Percentiles rank a stretch among this genome's conserved stretches.
Evolutionary conservation across 2,888 invertebrate genomes (phyloP).

Genomic region (Drosophila glabriapex): DNA sequence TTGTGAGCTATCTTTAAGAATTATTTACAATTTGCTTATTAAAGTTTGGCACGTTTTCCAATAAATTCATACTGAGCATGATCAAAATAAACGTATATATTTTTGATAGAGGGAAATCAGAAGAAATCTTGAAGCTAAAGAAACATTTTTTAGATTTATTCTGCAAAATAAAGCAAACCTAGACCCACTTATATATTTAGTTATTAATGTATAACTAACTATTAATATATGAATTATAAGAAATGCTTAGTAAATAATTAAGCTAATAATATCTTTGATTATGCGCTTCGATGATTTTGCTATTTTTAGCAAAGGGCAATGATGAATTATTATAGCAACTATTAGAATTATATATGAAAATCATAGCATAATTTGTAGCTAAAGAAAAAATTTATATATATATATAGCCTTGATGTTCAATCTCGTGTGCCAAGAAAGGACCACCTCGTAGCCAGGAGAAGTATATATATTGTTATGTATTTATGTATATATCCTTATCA

Average conservation of each 20-base stretch:
- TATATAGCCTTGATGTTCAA: not conserved
- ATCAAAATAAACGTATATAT: not conserved
- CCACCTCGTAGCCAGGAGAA: slow-evolving; percentile 60
- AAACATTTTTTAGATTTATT: not conserved
- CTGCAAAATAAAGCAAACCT: not conserved
- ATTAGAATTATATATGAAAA: not conserved
- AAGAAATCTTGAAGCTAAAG: not conserved
- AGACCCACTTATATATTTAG: not conserved
- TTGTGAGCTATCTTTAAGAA: not conserved
- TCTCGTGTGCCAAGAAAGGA: slow-evolving; percentile 31
- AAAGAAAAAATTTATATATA: no score
- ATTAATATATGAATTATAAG: not conserved
- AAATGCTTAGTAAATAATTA: not conserved
- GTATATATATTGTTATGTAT: not conserved
- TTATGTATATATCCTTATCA: slow-evolving; percentile 54
- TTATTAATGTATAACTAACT: not conserved
- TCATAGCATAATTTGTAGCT: not conserved
- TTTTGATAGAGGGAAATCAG: not conserved
- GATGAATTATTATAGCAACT: not conserved
- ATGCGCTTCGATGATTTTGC: not conserved
- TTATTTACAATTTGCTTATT: not conserved
- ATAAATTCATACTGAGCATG: not conserved
- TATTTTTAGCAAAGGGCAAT: not conserved
- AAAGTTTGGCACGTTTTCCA: not conserved
- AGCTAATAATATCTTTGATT: not conserved